A percentile compares a stretch with the other conserved stretches of the same genome.
Evolutionary conservation across 2,113 vertebrate genomes (phyloP).

Genomic region (Vanacampus margaritifer): DNA sequence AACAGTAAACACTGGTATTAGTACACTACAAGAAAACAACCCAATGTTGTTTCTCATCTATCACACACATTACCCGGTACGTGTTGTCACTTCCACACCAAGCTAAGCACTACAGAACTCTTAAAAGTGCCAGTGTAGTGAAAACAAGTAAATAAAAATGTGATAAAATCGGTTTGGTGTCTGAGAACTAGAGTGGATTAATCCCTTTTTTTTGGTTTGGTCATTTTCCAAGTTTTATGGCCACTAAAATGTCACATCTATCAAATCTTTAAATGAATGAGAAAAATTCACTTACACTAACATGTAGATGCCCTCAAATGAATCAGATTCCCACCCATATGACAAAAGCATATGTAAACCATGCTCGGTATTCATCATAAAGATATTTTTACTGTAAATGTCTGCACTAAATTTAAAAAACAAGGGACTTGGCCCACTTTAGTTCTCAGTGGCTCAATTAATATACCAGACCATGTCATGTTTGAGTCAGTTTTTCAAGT

Average conservation of each 20-base stretch:
- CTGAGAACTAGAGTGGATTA: not conserved
- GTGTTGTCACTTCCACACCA: not conserved
- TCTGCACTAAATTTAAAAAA: not conserved
- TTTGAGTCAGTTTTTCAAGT: too few species aligned
- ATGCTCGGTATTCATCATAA: too few species aligned
- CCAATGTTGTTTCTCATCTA: not conserved
- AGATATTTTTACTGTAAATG: too few species aligned
- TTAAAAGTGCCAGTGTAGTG: not conserved
- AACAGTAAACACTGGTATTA: slow-evolving; percentile 8
- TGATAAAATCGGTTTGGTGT: not conserved
- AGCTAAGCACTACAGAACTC: not conserved
- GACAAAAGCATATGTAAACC: too few species aligned
- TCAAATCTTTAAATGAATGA: too few species aligned
- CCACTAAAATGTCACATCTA: not conserved
- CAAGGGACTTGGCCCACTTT: not conserved
- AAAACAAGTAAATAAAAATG: not conserved
- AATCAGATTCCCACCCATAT: too few species aligned
- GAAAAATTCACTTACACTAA: too few species aligned
- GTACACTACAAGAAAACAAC: not conserved
- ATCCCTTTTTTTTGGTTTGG: not conserved
- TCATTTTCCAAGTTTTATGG: not conserved
- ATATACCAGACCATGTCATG: too few species aligned
- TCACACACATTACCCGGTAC: not conserved
- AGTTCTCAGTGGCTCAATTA: not conserved
- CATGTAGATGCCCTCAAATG: too few species aligned